Conservation (phyloP, 2,113 vertebrate species). For the Oreocharis arfaki region DNA sequence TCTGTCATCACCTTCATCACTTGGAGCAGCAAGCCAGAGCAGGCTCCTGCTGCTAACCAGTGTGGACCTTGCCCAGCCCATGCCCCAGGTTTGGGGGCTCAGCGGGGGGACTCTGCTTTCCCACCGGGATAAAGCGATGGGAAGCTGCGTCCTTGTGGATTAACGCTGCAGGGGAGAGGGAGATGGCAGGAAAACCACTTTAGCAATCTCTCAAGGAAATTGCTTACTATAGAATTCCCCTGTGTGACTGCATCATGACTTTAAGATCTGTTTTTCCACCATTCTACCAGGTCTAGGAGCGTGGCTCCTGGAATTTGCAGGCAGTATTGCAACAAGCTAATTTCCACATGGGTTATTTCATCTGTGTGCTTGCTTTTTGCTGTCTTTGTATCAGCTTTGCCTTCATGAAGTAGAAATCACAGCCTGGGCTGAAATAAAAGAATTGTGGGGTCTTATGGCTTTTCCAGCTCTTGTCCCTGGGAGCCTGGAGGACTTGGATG, state of each 20-base stretch:
- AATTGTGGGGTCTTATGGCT: neutral
- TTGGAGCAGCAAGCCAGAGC: neutral
- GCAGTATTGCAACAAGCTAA: neutral
- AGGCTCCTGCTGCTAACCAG: neutral
- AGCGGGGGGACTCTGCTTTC: accelerated
- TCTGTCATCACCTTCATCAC: neutral
- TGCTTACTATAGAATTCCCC: neutral
- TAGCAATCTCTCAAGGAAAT: neutral
- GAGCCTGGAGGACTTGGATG: neutral
- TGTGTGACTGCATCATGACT: neutral
- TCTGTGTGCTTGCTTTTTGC: neutral
- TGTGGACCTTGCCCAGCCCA: neutral
- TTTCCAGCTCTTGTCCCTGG: neutral
- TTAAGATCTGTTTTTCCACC: neutral
- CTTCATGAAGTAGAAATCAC: neutral
- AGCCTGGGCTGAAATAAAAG: neutral
- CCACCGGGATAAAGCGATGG: accelerated
- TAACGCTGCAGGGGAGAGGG: neutral
- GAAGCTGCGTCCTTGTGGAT: neutral
- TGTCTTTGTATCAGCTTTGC: neutral
- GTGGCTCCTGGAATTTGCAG: neutral
- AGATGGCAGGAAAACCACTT: neutral
- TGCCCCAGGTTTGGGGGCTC: neutral
- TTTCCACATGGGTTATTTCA: neutral
- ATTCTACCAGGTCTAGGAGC: neutral